Evolutionary conservation across 2,888 invertebrate species (phyloP).

Genomic region (Nomada lathburiana): DNA sequence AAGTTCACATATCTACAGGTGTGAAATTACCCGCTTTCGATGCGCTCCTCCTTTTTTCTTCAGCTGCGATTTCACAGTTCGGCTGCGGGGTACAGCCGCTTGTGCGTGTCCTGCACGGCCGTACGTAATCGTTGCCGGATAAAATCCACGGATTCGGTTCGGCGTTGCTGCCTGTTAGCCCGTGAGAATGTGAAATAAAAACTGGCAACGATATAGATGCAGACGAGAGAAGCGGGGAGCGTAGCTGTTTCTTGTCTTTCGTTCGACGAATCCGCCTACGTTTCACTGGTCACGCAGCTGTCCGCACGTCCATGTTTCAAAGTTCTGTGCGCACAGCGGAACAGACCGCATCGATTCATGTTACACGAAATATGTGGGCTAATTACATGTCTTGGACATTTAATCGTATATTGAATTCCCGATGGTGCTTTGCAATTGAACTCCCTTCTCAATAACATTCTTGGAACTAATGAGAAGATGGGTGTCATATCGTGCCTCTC

Average conservation of each 20-base stretch:
- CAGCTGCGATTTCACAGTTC: conserved; percentile 64
- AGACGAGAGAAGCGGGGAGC: conserved; percentile 51
- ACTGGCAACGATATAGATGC: conserved; percentile 72
- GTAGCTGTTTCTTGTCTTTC: conserved; percentile 56
- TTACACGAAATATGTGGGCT: conserved; percentile 41
- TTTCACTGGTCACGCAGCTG: conserved; percentile 61
- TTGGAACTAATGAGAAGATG: not conserved
- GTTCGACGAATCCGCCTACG: conserved; percentile 65
- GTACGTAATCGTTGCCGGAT: conserved; percentile 76
- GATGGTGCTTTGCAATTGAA: not conserved
- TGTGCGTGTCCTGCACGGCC: conserved; percentile 72
- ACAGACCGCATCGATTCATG: conserved; percentile 40
- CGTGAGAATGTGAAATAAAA: conserved; percentile 78
- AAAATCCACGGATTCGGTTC: conserved; percentile 70
- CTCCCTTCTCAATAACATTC: not conserved
- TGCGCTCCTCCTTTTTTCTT: conserved; percentile 61
- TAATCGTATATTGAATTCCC: conserved; percentile 13
- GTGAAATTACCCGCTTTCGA: conserved; percentile 69
- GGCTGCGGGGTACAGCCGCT: conserved; percentile 62
- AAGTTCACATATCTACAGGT: conserved; percentile 65
- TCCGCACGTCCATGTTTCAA: conserved; percentile 23
- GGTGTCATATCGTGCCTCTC: not conserved
- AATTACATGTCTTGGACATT: conserved; percentile 33
- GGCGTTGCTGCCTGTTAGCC: conserved; percentile 64
- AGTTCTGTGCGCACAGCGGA: conserved; percentile 29